A percentile compares a stretch with the other conserved stretches of the same genome.
Evolutionary conservation across 1,140 invertebrate species (phyloP).

Genomic region (Trissolcus basalis): DNA sequence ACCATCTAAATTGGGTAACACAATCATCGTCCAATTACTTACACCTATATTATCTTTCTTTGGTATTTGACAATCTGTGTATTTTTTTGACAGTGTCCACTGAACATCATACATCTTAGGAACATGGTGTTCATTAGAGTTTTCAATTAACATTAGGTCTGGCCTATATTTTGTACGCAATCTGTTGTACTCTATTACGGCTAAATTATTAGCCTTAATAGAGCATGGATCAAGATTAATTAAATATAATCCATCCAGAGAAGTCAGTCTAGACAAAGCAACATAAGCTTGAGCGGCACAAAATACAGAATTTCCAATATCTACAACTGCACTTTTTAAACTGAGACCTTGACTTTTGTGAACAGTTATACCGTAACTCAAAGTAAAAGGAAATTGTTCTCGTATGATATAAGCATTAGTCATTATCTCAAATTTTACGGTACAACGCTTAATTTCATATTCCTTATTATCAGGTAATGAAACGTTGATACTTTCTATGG

Average conservation of each 20-base stretch:
- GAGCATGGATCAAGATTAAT: conserved; percentile 62
- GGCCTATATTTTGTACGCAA: conserved; percentile 33
- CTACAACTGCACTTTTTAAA: too few species aligned
- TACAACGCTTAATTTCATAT: too few species aligned
- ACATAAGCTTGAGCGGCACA: too few species aligned
- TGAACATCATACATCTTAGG: conserved; percentile 6
- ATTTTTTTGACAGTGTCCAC: conserved; percentile 12
- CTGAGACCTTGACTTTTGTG: too few species aligned
- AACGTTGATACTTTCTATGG: too few species aligned
- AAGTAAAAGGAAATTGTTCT: too few species aligned
- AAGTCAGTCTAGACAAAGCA: conserved; percentile 52
- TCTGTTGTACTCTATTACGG: conserved; percentile 62
- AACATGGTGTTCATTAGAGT: conserved; percentile 2
- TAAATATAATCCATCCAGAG: conserved; percentile 61
- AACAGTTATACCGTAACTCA: too few species aligned
- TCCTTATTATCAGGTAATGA: too few species aligned
- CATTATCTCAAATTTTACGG: too few species aligned
- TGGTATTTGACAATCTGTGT: conserved; percentile 5
- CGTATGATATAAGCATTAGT: too few species aligned
- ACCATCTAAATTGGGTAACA: conserved; percentile 8
- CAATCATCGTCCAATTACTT: neutral
- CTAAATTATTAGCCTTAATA: conserved; percentile 48
- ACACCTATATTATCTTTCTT: neutral
- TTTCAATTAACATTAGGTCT: neutral
- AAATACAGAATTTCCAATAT: too few species aligned